A percentile compares a stretch with the other conserved stretches of the same genome.
These are phyloP conservation scores for Andrena bucephala DNA, from an alignment of 2,888 invertebrate species.

Conservation along the genomic window DNA sequence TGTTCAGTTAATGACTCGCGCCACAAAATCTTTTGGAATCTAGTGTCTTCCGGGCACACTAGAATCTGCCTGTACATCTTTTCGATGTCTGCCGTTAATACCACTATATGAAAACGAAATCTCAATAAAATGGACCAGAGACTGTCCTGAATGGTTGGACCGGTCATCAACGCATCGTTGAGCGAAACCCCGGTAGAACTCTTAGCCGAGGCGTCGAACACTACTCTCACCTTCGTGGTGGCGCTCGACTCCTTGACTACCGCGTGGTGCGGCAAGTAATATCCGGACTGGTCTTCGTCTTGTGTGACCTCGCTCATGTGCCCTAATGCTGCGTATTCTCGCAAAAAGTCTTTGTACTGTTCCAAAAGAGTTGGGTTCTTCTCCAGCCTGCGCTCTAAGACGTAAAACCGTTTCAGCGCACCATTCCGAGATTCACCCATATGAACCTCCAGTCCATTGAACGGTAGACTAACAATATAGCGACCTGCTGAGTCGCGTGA, in stretches of 20 bases:
- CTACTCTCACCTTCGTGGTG: not conserved
- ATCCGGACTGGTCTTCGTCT: not conserved
- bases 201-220: not conserved
- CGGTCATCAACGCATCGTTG: not conserved
- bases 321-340: not conserved
- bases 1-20: not conserved
- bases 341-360: not conserved
- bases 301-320: constrained; percentile 2
- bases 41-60: not conserved
- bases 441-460: not conserved
- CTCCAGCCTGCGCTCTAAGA: not conserved
- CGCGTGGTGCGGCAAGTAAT: not conserved
- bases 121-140: not conserved
- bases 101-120: not conserved
- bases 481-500: not conserved
- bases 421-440: not conserved
- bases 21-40: not conserved
- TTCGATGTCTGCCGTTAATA: constrained; percentile 18
- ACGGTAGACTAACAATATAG: not conserved
- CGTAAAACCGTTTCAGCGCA: not conserved
- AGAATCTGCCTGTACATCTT: constrained; percentile 18
- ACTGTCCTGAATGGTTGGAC: constrained; percentile 4
- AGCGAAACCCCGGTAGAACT: not conserved
- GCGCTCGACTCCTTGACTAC: not conserved
- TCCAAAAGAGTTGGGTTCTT: not conserved